These are phyloP conservation scores for Leptinotarsa tumamoca DNA, from an alignment of 2,888 invertebrate species.

Conservation along the genomic window DNA sequence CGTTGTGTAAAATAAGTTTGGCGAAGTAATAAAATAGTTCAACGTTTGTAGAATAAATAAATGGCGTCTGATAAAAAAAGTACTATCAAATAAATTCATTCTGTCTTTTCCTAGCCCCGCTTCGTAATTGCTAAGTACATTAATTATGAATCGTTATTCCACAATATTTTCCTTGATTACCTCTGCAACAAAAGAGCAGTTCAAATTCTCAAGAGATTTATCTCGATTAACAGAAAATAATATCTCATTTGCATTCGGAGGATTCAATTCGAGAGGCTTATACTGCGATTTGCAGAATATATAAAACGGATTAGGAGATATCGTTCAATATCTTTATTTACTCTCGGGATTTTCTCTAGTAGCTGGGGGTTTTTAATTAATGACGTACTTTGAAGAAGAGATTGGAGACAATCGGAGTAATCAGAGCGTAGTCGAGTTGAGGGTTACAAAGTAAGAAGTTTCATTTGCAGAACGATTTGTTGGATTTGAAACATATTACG, in stretches of 20 bases:
- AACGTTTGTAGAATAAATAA: no score
- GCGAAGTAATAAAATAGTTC: no score
- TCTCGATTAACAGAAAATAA: constrained; percentile 6
- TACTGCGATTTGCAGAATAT: constrained; percentile 15
- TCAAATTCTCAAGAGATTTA: constrained; percentile 3
- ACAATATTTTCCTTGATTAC: constrained; percentile 3
- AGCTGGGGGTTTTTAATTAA: constrained; percentile 18
- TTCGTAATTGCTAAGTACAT: no score
- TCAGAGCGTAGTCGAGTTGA: constrained; percentile 9
- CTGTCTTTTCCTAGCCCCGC: no score
- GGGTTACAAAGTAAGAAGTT: not conserved
- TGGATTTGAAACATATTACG: not conserved
- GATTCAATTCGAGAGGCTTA: constrained; percentile 12
- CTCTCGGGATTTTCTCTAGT: constrained; percentile 17
- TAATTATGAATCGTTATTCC: constrained; percentile 4
- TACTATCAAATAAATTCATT: no score
- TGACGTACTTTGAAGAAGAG: constrained; percentile 13
- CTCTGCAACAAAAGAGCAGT: not conserved
- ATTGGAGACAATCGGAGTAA: constrained; percentile 12
- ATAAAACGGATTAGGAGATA: constrained; percentile 17
- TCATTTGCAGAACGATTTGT: not conserved
- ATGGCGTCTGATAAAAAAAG: no score
- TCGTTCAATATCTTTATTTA: constrained; percentile 20
- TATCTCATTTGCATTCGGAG: constrained; percentile 10
- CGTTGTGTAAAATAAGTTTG: no score